phyloP scores from a whole-genome alignment of 37 sponge, comb jelly and placozoan genomes.

The Hormiphora californensis region DNA sequence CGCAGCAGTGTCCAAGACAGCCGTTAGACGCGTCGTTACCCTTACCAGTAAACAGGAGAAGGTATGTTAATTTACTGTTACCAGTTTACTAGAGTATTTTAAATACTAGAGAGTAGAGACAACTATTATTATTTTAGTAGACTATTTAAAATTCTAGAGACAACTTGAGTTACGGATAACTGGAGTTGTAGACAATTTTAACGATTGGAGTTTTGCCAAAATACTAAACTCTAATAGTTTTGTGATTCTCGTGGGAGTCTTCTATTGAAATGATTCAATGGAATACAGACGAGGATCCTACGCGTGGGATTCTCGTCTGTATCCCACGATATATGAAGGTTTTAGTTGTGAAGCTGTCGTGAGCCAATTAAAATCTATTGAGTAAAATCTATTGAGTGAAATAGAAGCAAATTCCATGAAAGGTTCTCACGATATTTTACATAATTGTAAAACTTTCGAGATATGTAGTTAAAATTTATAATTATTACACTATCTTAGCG shows the following conservation, averaged over 20 bases:
- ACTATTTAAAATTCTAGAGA: no score
- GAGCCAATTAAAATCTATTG: neutral
- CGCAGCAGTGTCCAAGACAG: constrained; percentile 29
- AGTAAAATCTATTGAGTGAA: neutral
- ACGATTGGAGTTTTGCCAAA: neutral
- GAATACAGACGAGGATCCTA: no score
- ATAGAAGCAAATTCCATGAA: neutral
- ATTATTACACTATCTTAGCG: neutral
- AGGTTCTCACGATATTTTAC: neutral
- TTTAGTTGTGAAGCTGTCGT: no score
- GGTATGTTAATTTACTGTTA: neutral
- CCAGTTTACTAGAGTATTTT: neutral
- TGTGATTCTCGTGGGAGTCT: neutral
- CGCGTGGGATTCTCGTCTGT: no score
- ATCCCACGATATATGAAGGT: no score
- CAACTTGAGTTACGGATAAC: neutral
- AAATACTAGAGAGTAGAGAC: neutral
- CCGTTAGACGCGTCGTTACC: constrained; percentile 9
- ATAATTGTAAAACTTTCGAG: neutral
- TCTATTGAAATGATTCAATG: neutral
- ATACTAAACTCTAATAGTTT: neutral
- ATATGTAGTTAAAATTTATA: neutral
- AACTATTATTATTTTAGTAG: neutral
- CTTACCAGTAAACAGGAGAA: constrained; percentile 46
- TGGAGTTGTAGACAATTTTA: neutral